phyloP scores from a whole-genome alignment of 1,140 invertebrate species.

The Anagrus nilaparvatae region DNA sequence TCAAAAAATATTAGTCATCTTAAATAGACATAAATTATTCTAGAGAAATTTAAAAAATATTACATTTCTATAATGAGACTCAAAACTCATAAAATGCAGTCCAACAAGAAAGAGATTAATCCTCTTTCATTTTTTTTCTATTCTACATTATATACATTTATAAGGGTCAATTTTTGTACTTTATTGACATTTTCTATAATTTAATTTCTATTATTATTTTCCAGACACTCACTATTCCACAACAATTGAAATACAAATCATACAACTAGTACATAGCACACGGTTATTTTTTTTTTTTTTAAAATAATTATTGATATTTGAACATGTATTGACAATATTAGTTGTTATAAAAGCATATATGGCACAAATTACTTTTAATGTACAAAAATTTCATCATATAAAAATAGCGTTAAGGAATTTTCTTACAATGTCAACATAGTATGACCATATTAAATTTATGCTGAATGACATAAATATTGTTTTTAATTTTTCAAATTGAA shows the following conservation, averaged over 20 bases:
- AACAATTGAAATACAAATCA: constrained; percentile 14
- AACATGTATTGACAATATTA: constrained; percentile 17
- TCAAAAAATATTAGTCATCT: too few species aligned
- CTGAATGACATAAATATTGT: too few species aligned
- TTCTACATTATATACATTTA: constrained; percentile 38
- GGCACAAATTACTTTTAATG: constrained; percentile 23
- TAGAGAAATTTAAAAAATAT: too few species aligned
- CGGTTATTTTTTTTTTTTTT: constrained; percentile 9
- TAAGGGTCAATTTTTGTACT: constrained; percentile 26
- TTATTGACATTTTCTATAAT: constrained; percentile 16
- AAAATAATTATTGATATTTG: constrained; percentile 7
- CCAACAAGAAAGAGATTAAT: constrained; percentile 8
- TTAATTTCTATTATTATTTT: constrained; percentile 16
- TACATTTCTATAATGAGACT: too few species aligned
- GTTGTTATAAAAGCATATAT: constrained; percentile 26
- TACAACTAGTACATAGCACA: constrained; percentile 15
- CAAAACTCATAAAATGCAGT: too few species aligned
- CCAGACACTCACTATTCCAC: constrained; percentile 3
- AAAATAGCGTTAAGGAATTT: constrained; percentile 35
- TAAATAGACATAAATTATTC: too few species aligned
- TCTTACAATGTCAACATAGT: constrained; percentile 21
- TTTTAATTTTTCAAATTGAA: too few species aligned
- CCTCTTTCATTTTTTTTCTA: constrained; percentile 20
- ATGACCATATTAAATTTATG: too few species aligned
- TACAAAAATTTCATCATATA: constrained; percentile 26